phyloP scores from a whole-genome alignment of 2,797 vertebrate species.

The Ceryle rudis region DNA sequence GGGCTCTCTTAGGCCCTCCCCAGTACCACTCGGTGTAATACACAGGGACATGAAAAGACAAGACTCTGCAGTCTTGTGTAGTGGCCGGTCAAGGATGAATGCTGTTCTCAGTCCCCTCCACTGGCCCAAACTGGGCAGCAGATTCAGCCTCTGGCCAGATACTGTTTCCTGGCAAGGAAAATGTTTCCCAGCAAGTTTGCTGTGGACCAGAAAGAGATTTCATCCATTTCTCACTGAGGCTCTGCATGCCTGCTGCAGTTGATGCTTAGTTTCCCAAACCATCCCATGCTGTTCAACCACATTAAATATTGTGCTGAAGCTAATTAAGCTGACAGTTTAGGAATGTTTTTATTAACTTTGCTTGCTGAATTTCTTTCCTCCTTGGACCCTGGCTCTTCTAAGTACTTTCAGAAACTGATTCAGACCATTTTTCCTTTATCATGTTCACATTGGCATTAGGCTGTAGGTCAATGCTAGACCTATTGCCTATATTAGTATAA shows the following conservation, averaged over 20 bases:
- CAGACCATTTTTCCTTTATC: neutral
- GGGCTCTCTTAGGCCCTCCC: neutral
- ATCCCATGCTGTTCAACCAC: slow-evolving; percentile 55
- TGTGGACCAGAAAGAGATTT: slow-evolving; percentile 17
- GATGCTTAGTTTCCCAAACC: slow-evolving; percentile 22
- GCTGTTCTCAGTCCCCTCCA: neutral
- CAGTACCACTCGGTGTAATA: neutral
- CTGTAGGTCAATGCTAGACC: neutral
- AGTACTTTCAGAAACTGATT: neutral
- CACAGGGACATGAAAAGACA: neutral
- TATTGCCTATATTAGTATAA: neutral
- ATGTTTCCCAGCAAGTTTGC: neutral
- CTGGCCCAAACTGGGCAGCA: neutral
- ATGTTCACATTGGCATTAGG: neutral
- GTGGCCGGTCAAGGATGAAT: neutral
- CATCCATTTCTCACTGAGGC: neutral
- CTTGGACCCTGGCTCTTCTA: neutral
- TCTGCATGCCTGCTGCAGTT: neutral
- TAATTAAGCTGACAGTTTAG: slow-evolving; percentile 55
- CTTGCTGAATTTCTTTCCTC: slow-evolving; percentile 21
- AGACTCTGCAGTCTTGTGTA: neutral
- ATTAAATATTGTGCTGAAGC: slow-evolving; percentile 56
- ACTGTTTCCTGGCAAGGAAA: slow-evolving; percentile 33
- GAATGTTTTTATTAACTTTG: slow-evolving; percentile 51
- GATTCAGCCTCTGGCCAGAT: neutral